phyloP scores from a whole-genome alignment of 2,797 vertebrate species.

The Lepus oiostolus region DNA sequence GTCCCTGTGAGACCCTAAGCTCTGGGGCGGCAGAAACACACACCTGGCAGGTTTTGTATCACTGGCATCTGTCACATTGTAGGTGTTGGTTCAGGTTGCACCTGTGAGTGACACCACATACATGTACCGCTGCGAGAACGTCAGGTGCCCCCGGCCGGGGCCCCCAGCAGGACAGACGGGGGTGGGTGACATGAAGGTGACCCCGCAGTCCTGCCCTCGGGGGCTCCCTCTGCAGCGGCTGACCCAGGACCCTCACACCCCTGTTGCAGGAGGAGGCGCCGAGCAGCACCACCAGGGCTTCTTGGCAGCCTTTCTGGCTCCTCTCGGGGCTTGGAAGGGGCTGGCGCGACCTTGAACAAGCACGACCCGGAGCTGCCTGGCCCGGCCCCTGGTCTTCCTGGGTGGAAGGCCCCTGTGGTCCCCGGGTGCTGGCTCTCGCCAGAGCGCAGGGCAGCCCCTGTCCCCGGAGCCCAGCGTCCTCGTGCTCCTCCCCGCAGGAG shows the following conservation, averaged over 20 bases:
- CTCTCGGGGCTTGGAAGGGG: not conserved
- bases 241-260: fast-evolving
- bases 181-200: not conserved
- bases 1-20: not conserved
- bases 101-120: too few species aligned
- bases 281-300: not conserved
- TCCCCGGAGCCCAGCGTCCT: fast-evolving
- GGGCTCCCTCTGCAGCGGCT: fast-evolving
- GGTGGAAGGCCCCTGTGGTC: not conserved
- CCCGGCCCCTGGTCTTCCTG: not conserved
- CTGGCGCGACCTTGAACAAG: not conserved
- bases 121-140: too few species aligned
- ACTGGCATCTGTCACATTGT: fast-evolving
- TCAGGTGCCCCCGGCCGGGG: too few species aligned
- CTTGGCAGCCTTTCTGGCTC: not conserved
- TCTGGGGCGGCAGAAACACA: not conserved
- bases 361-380: not conserved
- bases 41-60: not conserved
- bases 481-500: conserved; percentile 89
- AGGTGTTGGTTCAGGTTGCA: not conserved
- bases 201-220: not conserved
- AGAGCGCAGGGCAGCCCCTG: not conserved
- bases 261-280: not conserved
- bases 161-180: too few species aligned
- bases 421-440: fast-evolving